Conservation (phyloP, 2,797 vertebrate genomes). For the Falco berigora region DNA sequence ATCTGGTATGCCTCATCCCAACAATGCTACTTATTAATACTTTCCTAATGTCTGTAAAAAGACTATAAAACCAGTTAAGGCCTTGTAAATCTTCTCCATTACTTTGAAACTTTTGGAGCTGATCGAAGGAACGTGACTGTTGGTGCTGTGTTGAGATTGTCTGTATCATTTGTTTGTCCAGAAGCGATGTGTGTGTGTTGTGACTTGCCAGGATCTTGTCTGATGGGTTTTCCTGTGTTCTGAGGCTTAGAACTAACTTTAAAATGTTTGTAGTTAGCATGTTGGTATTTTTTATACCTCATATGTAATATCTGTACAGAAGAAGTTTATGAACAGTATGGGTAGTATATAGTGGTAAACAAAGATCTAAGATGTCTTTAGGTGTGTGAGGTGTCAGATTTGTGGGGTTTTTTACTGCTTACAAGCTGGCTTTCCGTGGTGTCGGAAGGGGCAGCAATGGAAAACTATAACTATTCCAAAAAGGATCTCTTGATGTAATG, state of each 20-base stretch:
- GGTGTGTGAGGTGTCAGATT: neutral
- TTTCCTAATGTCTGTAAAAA: neutral
- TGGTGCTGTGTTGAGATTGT: neutral
- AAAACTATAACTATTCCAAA: neutral
- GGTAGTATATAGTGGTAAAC: neutral
- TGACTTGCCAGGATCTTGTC: neutral
- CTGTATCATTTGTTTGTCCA: neutral
- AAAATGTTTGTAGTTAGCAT: neutral
- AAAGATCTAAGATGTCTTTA: neutral
- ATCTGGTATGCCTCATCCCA: neutral
- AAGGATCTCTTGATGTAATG: neutral
- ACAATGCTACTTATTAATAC: neutral
- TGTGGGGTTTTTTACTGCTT: neutral
- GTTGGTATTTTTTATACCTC: neutral
- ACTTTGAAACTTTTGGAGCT: neutral
- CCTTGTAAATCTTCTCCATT: neutral
- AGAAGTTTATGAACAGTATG: neutral
- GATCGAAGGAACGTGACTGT: neutral
- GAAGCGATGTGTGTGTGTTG: neutral
- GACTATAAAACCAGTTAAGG: neutral
- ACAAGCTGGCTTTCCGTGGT: neutral
- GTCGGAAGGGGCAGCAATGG: neutral
- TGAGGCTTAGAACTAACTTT: neutral
- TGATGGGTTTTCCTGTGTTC: neutral
- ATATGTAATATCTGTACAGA: neutral